A percentile compares a stretch with the other conserved stretches of the same genome.
Evolutionary conservation across 2,113 vertebrate genomes (phyloP).

Genomic region (Bufo bufo): DNA sequence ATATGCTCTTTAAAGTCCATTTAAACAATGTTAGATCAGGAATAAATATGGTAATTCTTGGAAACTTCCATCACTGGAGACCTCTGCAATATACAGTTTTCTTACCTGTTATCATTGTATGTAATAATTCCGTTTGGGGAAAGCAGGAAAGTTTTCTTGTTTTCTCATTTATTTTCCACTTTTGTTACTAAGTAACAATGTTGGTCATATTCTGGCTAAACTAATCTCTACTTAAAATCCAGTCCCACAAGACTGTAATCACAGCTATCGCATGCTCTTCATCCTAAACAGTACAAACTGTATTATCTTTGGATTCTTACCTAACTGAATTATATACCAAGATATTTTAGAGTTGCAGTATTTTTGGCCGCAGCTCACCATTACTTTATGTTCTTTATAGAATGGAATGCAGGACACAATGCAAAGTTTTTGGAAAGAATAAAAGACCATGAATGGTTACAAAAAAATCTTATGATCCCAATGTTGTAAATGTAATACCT

Average conservation of each 20-base stretch:
- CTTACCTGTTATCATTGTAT: neutral
- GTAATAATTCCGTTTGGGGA: neutral
- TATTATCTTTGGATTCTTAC: slow-evolving; percentile 11
- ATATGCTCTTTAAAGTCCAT: no score
- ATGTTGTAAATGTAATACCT: neutral
- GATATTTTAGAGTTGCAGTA: slow-evolving; percentile 1
- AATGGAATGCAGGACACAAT: neutral
- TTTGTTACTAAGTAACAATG: neutral
- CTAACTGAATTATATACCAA: neutral
- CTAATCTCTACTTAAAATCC: neutral
- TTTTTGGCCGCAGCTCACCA: neutral
- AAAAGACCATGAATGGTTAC: neutral
- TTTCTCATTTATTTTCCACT: neutral
- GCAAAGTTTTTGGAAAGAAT: neutral
- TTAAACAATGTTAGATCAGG: no score
- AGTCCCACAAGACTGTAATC: neutral
- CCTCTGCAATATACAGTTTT: no score
- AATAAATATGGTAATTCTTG: no score
- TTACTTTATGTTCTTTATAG: slow-evolving; percentile 17
- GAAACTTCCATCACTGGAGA: no score
- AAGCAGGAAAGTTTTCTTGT: neutral
- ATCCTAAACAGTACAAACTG: neutral
- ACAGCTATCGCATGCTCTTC: neutral
- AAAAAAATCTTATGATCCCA: neutral
- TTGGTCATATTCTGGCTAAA: neutral